Base-by-base conservation (phyloP, 2,888 invertebrate genomes). In the Athripsodes cinereus region DNA sequence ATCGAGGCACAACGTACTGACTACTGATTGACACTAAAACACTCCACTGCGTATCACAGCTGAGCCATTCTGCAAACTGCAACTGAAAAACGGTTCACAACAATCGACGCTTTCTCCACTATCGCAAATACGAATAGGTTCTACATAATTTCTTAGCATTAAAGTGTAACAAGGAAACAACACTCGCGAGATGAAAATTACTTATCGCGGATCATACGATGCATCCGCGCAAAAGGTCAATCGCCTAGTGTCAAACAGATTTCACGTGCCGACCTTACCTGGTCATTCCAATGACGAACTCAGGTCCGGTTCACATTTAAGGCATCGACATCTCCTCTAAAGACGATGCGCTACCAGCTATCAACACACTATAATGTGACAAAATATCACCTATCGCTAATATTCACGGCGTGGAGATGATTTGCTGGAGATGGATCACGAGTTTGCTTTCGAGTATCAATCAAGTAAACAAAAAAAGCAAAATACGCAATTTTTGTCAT, bases 211-310 rank as follows among this genome's bases (percentile, higher is more conserved):
- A 13, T 40, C 40, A 52, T 19, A 52, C 57, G 52, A 52, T 52
- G 52, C 57, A 57, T 57, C 57, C 57, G 52, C 40, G 34, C 53
- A 48, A 59, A 59, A 59, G 59, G 52, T 59, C 56, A 59, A 59
- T 59, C 47, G 59, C 59, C 56, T 59, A 46, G 34, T 55, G 59
- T 55, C 53, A 50, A 56, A 52, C 40, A 47, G 59, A 59, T 60
- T 57, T 60, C 57, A 57, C 57, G 60, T 60, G 60, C 57, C 60
- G 60, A 57, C 57, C 60, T 60, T 51, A 60, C 60, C 53, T 51
- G 53, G 57, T 35, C 44, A 53, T 51, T 40, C 48, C 60, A 54
- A 60, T 57, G 60, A 60, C 60, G 46, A 47, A 53, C 53, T 60
- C 60, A 56, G 60, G 60, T 57, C 56, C 59, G 47, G 53, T 34